Base-by-base conservation (phyloP, 2,113 vertebrate genomes). In the Alethe castanea region DNA sequence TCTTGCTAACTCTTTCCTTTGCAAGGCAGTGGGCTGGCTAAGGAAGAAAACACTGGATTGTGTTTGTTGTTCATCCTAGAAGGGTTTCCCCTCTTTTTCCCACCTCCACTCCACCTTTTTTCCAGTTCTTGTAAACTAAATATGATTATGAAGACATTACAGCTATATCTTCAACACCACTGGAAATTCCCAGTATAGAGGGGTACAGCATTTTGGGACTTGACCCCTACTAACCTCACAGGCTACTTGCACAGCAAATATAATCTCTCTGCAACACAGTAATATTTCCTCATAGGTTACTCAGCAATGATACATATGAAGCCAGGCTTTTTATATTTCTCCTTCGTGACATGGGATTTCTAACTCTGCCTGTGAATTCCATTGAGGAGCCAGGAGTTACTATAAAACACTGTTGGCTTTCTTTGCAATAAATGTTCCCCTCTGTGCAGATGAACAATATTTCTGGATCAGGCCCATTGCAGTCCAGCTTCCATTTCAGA, bases 321-420 rank as follows among this genome's bases (percentile, higher is more conserved):
- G n/a, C 22, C 29, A 82, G 47, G 6, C 25, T 94, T 81, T 50
- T 64, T 86, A 11, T 70, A 70, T 69, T 82, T 76, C 66, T 87
- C 29, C 66, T 54, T 53, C 59, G 42, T 50, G 71, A 42, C 16
- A 22, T 3, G 19, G 45, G 20, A 54, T 82, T 89, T 80, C 81
- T 61, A 80, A 26, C 33, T 54, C 69, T 77, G 78, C 50, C 78
- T 54, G 42, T 73, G 66, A 88, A 95, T 94, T 80, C 81, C 74
- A 69, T 2, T 6, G 29, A 91, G 64, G 14, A 92, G 26, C 44
- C 45, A 65, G 29, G 33, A 94, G 20, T 35, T 80, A 33, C 66
- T 66, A 57, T 60, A 80, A 92, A 94, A 54, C 12, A 60, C 13
- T 62, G 5, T n/a, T 91, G 77, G 48, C 36, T 77, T 90, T 61